Evolutionary conservation across 2,888 invertebrate species (phyloP).

Genomic region (Achlya flavicornis): DNA sequence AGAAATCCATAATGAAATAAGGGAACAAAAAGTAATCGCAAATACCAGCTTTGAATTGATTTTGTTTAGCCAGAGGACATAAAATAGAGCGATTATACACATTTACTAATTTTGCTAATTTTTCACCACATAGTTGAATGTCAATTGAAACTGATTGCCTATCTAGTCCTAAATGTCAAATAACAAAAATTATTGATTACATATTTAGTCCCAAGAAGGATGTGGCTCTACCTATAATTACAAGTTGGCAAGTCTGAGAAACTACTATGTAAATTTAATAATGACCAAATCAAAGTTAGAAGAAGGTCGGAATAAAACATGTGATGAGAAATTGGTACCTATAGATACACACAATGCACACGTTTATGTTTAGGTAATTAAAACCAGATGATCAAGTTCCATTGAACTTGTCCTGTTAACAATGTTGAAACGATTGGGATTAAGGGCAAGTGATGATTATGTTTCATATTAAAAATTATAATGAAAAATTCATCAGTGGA

Average conservation of each 20-base stretch:
- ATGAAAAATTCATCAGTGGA: too few species aligned
- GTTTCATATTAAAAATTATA: too few species aligned
- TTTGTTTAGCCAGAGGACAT: background rate
- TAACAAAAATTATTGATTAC: slow-evolving; percentile 27
- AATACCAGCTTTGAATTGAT: background rate
- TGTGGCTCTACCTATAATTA: slow-evolving; percentile 11
- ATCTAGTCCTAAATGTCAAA: slow-evolving; percentile 20
- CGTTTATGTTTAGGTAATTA: background rate
- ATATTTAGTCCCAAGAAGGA: slow-evolving; percentile 8
- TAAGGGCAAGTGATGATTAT: too few species aligned
- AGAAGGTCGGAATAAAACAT: slow-evolving; percentile 6
- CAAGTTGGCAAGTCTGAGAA: background rate
- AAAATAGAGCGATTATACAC: background rate
- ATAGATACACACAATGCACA: background rate
- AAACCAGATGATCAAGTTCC: slow-evolving; percentile 1
- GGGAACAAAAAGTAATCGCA: background rate
- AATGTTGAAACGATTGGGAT: too few species aligned
- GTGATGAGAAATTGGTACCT: background rate
- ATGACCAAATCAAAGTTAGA: slow-evolving; percentile 4
- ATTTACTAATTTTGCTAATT: background rate
- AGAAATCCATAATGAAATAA: background rate
- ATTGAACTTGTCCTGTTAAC: background rate
- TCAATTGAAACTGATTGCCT: slow-evolving; percentile 36
- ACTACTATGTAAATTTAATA: slow-evolving; percentile 1
- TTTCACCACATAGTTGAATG: background rate